These are phyloP conservation scores for Caenorhabditis angaria DNA, from an alignment of 2,888 invertebrate species.

Conservation along the genomic window DNA sequence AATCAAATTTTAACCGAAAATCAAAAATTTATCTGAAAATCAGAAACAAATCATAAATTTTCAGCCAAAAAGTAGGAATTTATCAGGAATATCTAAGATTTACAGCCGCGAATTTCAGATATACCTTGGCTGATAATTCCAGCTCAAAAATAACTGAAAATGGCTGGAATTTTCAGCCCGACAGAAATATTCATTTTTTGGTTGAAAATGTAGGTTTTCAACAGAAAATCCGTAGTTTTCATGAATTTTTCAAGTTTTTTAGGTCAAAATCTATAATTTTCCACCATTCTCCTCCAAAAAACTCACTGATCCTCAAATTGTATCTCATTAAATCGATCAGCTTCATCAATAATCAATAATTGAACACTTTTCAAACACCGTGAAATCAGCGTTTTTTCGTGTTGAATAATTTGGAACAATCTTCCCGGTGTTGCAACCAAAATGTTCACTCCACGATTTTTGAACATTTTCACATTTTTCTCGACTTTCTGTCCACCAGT, in stretches of 20 bases:
- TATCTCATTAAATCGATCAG: constrained; percentile 89
- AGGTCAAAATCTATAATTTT: background rate
- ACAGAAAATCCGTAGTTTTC: background rate
- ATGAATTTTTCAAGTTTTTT: background rate
- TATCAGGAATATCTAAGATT: too few relatives aligned
- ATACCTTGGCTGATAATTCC: too few relatives aligned
- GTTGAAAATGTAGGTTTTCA: background rate
- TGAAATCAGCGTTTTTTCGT: constrained; percentile 48
- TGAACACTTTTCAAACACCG: constrained; percentile 73
- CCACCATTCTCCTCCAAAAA: too few relatives aligned
- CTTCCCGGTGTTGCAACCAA: constrained; percentile 94
- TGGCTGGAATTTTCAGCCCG: too few relatives aligned
- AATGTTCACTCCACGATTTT: constrained; percentile 77
- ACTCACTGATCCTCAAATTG: constrained; percentile 81
- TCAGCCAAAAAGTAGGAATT: too few relatives aligned
- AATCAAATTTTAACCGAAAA: too few relatives aligned
- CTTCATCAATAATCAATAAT: constrained; percentile 92
- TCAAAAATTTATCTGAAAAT: too few relatives aligned
- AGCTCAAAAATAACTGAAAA: too few relatives aligned
- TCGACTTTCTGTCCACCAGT: constrained; percentile 73
- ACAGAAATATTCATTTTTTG: too few relatives aligned
- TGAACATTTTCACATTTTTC: constrained; percentile 51
- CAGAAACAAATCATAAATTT: too few relatives aligned
- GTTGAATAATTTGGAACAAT: constrained; percentile 81
- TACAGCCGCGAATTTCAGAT: too few relatives aligned